These are phyloP conservation scores for Lagopus leucura DNA, from an alignment of 2,113 vertebrate genomes.

Conservation along the genomic window DNA sequence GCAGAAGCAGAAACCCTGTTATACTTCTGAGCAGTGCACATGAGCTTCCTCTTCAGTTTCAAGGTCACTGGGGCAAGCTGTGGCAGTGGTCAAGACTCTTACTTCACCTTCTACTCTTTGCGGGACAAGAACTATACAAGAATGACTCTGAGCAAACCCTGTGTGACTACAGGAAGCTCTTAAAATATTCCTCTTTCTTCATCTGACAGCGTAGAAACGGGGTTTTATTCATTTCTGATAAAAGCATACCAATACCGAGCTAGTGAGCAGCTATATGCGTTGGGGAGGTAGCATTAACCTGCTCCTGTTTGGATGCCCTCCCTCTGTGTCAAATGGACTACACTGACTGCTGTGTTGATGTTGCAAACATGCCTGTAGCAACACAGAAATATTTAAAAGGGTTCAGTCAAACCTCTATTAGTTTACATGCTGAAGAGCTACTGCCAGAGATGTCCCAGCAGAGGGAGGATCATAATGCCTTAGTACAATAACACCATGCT, in stretches of 20 bases:
- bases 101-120: neutral
- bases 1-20: neutral
- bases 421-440: neutral
- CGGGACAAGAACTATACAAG: neutral
- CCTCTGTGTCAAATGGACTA: neutral
- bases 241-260: neutral
- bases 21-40: constrained; percentile 10
- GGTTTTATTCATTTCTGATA: neutral
- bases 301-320: neutral
- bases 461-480: neutral
- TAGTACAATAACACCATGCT: neutral
- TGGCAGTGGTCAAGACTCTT: neutral
- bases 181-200: constrained; percentile 3
- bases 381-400: neutral
- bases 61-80: neutral
- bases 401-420: neutral
- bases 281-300: neutral
- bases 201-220: neutral
- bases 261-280: neutral
- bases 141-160: neutral
- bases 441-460: neutral
- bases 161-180: neutral
- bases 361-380: neutral
- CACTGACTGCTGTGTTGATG: neutral
- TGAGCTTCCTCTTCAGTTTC: neutral